phyloP scores from a whole-genome alignment of 2,113 vertebrate genomes.

The Scophthalmus maximus region DNA sequence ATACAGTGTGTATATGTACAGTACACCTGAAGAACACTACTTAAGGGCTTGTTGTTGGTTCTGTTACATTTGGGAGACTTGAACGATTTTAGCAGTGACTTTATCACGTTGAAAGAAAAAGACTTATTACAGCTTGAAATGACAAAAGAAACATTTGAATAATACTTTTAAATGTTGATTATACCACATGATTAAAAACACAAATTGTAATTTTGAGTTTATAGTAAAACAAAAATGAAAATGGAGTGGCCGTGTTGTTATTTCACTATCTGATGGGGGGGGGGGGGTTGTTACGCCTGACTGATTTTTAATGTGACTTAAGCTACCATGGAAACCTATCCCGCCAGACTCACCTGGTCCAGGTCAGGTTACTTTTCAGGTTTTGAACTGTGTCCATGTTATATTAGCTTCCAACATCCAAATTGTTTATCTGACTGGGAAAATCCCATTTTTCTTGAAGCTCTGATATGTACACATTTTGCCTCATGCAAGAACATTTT shows the following conservation, averaged over 20 bases:
- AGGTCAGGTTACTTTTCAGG: background rate
- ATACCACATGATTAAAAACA: conserved; percentile 77
- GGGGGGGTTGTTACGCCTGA: no score
- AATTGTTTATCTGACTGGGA: no score
- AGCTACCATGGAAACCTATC: conserved; percentile 7
- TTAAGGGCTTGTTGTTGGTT: conserved; percentile 82
- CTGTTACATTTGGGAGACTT: conserved; percentile 62
- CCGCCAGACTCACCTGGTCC: background rate
- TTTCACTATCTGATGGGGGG: background rate
- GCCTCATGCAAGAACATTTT: no score
- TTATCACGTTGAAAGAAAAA: conserved; percentile 42
- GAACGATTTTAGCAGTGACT: conserved; percentile 41
- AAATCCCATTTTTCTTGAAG: no score
- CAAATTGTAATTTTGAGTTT: conserved; percentile 82
- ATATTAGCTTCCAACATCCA: no score
- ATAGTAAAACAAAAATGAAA: conserved; percentile 75
- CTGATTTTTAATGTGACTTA: no score
- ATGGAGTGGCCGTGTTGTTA: background rate
- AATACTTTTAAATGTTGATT: conserved; percentile 76
- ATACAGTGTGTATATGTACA: no score
- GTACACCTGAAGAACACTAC: conserved; percentile 71
- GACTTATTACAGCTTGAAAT: conserved; percentile 57
- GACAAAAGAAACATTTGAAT: conserved; percentile 64
- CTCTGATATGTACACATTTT: no score
- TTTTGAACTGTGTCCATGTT: no score